Base-by-base conservation (phyloP, 64 coral and sea anemone genomes). In the Dendronephthya gigantea region DNA sequence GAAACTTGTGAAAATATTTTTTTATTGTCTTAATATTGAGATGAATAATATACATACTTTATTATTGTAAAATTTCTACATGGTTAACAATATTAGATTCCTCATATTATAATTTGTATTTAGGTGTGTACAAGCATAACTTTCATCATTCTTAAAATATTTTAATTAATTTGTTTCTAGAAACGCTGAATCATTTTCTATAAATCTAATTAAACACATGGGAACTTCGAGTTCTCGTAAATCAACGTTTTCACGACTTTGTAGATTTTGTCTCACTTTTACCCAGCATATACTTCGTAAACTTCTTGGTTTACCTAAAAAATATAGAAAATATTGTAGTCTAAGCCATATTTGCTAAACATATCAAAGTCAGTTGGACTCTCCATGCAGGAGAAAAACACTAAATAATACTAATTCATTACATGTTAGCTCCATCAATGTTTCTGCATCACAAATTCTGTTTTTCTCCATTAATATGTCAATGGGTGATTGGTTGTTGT, bases 381-480 rank as follows among this genome's bases (percentile, higher is more conserved):
- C 22, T 66, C 19, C 29, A n/a, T 5, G 6, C 58, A 66, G n/a
- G n/a, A n/a, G n/a, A 35, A 75, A 79, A 79, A 9, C 15, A 79
- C 16, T 34, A 33, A 14, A 4, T 2, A 36, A 16, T 0, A 79
- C 22, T 79, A 13, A 4, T 34, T 35, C 29, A 9, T 79, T 79
- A 79, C 72, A 34, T 36, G 72, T 79, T 36, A 79, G 10, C 37
- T 36, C 37, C 19, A 34, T 36, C 37, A 79, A 79, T 9, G 15
- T 79, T 79, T 79, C 32, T 15, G 72, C 72, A 12, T 39, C 72
- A 36, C 7, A 15, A 33, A 79, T 79, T 22, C 19, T 19, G 36
- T 35, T 29, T 79, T 34, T 79, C 9, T 79, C 29, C 72, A 79
- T 79, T 7, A 90, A 35, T 8, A 84, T 75, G 40, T 90, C 83